Evolutionary conservation across 2,797 vertebrate genomes (phyloP), one percentile per base, ranked within the genome.

Genomic region (Siniperca obscura): DNA sequence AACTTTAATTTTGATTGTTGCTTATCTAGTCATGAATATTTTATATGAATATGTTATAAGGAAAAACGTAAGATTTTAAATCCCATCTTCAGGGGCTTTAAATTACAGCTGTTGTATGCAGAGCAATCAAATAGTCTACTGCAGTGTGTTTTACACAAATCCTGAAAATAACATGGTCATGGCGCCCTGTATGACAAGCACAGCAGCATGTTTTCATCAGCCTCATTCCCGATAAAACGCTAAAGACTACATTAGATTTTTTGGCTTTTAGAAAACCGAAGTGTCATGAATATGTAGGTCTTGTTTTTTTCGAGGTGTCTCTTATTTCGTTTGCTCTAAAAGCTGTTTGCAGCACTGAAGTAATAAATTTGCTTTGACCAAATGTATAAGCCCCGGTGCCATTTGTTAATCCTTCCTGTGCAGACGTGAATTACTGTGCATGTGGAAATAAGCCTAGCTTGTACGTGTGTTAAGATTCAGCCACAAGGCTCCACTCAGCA

Each of bases 361-460:
- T 75, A 68, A 76, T 27, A 30, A 30, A 19, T 71, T 66, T 30
- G 36, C 60, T 77, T 27, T 70, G 80, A 57, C 70, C 56, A 44
- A 74, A 55, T 10, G 40, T 55, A 66, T 44, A 61, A 85, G 65
- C 55, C 81, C 64, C 53, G 6, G 56, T 42, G 75, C 78, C 68
- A 9, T 72, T 84, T 59, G 78, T 75, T 83, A 87, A 85, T 87
- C 86, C 87, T 86, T 85, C 74, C 78, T 69, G 86, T 74, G 82
- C 86, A 71, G 82, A 69, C 66, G 64, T 84, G 85, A 88, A 78
- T 85, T 83, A 79, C 46, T 16, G 82, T 42, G 68, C 78, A 55
- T 79, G 86, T 81, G 87, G 87, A 92, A 90, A 91, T 92, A 83
- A 89, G 70, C 84, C 74, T 19, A 57, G 69, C 82, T 70, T 38